Base-by-base conservation (phyloP, 1,140 invertebrate genomes). In the Pogonognathellus flavescens region DNA sequence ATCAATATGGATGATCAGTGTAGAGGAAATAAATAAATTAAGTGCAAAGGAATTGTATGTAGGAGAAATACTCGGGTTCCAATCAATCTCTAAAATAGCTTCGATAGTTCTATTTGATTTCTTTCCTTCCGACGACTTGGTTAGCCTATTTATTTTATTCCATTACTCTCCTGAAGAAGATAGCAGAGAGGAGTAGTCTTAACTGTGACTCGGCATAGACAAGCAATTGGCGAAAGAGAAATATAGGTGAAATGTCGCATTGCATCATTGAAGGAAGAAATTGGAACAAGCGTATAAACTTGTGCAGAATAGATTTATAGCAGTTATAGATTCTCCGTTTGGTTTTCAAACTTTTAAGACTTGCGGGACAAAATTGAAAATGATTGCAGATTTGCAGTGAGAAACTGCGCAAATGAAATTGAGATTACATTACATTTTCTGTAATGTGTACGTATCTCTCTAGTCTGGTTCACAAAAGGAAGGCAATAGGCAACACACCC, bases 171-270 rank as follows among this genome's bases (percentile, higher is more conserved):
- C 62, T 25, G 22, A 0, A 66, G 62, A 66, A 66, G 62, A 20
- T 66, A 16, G 25, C 6, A 31, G 9, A 41, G 16, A 50, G 25
- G 41, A 50, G 8, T 62, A 18, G 59, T 49, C 70, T 5, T n/a
- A n/a, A n/a, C n/a, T n/a, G n/a, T n/a, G n/a, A n/a, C n/a, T 76
- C 31, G 16, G 31, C 11, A n/a, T n/a, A 76, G 70, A 76, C 6
- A 76, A n/a, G 31, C n/a, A 76, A 13, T 49, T 49, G 49, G 70
- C 49, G 16, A 62, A 16, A 76, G 70, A 76, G 31, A 76, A 76
- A 76, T n/a, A 41, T 76, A 76, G 70, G 70, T 76, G 70, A 76
- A 76, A 76, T 76, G 70, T 76, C 70, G 70, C 70, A 76, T 49
- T 76, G 70, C 70, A 66, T 50, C 31, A 76, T 50, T 76, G 70